phyloP scores from a whole-genome alignment of 1,140 invertebrate species.

The Drosophila punjabiensis region DNA sequence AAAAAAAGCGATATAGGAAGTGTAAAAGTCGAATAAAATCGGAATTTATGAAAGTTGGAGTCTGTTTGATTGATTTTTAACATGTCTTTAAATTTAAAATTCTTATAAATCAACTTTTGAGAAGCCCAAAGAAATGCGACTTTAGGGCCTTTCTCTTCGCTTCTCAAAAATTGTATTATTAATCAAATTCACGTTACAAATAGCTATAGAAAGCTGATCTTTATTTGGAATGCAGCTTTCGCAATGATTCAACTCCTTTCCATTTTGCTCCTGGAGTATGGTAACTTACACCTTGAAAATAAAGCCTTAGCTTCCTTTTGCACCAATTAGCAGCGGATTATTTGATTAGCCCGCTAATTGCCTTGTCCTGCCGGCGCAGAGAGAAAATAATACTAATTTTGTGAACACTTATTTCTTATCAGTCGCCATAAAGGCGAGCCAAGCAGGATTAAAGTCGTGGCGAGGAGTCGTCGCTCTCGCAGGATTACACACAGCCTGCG shows the following conservation, averaged over 20 bases:
- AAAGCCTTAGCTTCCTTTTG: slow-evolving; percentile 6
- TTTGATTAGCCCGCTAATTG: slow-evolving; percentile 77
- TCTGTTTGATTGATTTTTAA: neutral
- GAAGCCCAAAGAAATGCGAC: neutral
- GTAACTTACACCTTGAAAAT: neutral
- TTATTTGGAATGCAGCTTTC: neutral
- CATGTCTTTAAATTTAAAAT: neutral
- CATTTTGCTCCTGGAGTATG: neutral
- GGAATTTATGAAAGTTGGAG: neutral
- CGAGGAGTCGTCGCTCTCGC: neutral
- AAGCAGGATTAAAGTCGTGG: slow-evolving; percentile 66
- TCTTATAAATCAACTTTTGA: neutral
- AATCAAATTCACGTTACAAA: too few species aligned
- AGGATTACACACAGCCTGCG: slow-evolving; percentile 34
- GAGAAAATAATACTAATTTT: slow-evolving; percentile 63
- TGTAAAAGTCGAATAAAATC: neutral
- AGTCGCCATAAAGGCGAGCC: slow-evolving; percentile 57
- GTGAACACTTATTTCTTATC: slow-evolving; percentile 72
- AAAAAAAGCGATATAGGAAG: neutral
- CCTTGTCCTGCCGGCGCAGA: slow-evolving; percentile 44
- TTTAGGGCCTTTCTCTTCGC: neutral
- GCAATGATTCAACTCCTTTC: neutral
- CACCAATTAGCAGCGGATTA: slow-evolving; percentile 65
- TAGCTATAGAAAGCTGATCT: neutral
- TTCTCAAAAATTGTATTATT: too few species aligned